Percentiles rank a stretch among this genome's conserved stretches.
phyloP scores from a whole-genome alignment of 2,797 vertebrate species.

The Champsocephalus esox region DNA sequence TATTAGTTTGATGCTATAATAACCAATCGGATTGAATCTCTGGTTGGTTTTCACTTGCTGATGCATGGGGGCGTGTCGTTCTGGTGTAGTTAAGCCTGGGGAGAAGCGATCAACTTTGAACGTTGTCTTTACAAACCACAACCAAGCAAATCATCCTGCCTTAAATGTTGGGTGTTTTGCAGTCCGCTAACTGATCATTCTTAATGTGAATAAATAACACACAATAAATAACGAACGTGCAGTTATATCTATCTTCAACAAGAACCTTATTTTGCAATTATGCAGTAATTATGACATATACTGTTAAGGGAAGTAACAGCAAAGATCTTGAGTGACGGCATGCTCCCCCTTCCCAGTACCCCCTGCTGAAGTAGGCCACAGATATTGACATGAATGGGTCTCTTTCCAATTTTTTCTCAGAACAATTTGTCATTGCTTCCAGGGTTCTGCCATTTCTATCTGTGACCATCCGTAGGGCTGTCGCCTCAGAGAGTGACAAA shows the following conservation, averaged over 20 bases:
- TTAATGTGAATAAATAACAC: no score
- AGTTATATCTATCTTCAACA: slow-evolving; percentile 4
- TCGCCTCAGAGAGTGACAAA: slow-evolving; percentile 80
- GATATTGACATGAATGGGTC: slow-evolving; percentile 65
- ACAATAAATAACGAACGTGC: background rate
- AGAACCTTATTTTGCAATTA: background rate
- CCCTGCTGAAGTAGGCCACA: slow-evolving; percentile 60
- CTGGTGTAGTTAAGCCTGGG: no score
- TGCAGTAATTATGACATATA: slow-evolving; percentile 36
- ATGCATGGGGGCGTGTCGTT: no score
- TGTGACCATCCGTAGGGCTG: slow-evolving; percentile 77
- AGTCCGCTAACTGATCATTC: background rate
- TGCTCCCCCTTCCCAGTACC: slow-evolving; percentile 16
- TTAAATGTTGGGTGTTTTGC: background rate
- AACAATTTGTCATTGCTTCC: slow-evolving; percentile 81
- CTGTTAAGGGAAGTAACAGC: slow-evolving; percentile 39
- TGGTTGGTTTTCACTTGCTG: no score
- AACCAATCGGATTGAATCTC: no score
- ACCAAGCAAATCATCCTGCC: no score
- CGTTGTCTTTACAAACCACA: no score
- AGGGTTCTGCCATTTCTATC: slow-evolving; percentile 76
- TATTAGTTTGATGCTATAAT: no score
- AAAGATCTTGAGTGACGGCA: slow-evolving; percentile 48
- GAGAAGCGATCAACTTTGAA: no score
- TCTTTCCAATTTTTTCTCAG: slow-evolving; percentile 61